A percentile compares a stretch with the other conserved stretches of the same genome.
These are phyloP conservation scores for Tineola bisselliella DNA, from an alignment of 2,888 invertebrate genomes.

Conservation along the genomic window DNA sequence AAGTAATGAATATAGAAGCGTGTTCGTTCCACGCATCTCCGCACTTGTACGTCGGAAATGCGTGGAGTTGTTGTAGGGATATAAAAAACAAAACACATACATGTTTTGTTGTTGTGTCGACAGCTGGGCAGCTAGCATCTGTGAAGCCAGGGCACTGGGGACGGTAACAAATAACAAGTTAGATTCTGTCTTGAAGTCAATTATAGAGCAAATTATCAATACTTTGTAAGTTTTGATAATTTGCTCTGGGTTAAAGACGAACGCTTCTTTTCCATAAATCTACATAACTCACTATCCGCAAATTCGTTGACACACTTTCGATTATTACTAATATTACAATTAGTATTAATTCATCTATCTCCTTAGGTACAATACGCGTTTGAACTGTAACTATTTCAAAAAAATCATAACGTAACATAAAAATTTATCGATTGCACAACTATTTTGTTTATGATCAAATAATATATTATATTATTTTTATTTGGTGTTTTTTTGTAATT, in stretches of 20 bases:
- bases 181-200: conserved; percentile 31
- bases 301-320: too few species aligned
- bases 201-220: conserved; percentile 16
- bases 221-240: neutral
- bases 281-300: neutral
- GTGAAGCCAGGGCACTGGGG: conserved; percentile 96
- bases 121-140: conserved; percentile 94
- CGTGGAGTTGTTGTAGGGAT: neutral
- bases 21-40: conserved; percentile 28
- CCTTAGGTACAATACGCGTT: too few species aligned
- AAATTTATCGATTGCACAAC: too few species aligned
- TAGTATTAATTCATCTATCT: too few species aligned
- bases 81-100: conserved; percentile 71
- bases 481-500: too few species aligned
- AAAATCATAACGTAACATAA: too few species aligned
- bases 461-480: too few species aligned
- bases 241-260: neutral
- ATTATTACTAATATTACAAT: too few species aligned
- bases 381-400: too few species aligned
- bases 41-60: neutral
- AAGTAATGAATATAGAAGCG: conserved; percentile 45
- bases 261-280: neutral
- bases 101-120: conserved; percentile 93
- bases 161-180: conserved; percentile 68
- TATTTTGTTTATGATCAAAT: too few species aligned